phyloP scores from a whole-genome alignment of 2,113 vertebrate species.

The Chionodraco myersi region DNA sequence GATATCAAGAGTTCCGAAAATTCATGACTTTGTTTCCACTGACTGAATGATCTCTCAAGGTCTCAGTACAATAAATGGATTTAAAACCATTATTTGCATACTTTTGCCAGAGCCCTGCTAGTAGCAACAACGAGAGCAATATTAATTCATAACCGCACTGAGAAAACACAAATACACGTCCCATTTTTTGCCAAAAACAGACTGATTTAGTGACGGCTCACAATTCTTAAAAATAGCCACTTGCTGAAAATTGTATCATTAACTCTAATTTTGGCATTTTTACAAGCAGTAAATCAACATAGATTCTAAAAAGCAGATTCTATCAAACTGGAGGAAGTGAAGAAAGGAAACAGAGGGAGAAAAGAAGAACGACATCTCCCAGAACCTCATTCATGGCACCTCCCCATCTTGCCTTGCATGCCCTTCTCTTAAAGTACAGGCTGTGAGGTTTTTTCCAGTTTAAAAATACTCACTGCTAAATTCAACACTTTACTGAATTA shows the following conservation, averaged over 20 bases:
- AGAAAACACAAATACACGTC: slow-evolving; percentile 48
- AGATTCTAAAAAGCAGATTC: not conserved
- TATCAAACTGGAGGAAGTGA: slow-evolving; percentile 45
- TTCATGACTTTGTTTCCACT: slow-evolving; percentile 10
- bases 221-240: slow-evolving; percentile 18
- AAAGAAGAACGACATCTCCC: slow-evolving; percentile 75
- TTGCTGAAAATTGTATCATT: slow-evolving; percentile 7
- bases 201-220: slow-evolving; percentile 3
- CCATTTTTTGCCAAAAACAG: slow-evolving; percentile 44
- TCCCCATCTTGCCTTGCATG: slow-evolving; percentile 87
- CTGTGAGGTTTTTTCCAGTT: slow-evolving; percentile 81
- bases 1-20: not conserved
- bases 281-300: slow-evolving; percentile 7
- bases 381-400: slow-evolving; percentile 82
- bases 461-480: slow-evolving; percentile 74
- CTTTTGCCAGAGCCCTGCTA: slow-evolving; percentile 36
- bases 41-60: slow-evolving; percentile 33
- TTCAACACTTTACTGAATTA: slow-evolving; percentile 70
- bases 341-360: slow-evolving; percentile 40
- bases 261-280: slow-evolving; percentile 7
- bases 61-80: slow-evolving; percentile 37
- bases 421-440: slow-evolving; percentile 82
- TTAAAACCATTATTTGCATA: slow-evolving; percentile 53
- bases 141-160: slow-evolving; percentile 54
- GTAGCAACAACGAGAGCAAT: slow-evolving; percentile 53